Evolutionary conservation across 2,888 invertebrate species (phyloP), one percentile per base, ranked within the genome.

Genomic region (Eupeodes luniger): DNA sequence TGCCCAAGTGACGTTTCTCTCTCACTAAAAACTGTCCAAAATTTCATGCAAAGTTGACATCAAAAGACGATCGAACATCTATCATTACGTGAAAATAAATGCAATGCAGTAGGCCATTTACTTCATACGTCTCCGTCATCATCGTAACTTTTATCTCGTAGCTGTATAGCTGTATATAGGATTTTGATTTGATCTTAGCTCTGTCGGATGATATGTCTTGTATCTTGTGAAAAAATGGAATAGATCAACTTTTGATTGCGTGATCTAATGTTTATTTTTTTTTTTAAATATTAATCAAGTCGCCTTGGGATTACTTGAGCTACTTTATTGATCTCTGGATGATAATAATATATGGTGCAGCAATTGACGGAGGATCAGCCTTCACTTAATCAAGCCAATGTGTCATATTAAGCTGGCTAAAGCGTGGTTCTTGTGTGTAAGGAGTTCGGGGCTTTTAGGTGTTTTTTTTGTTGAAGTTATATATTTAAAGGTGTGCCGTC

Each of bases 41-140:
- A 61, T 74, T 84, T 77, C 84, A 87, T 87, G 87, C 84, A 87
- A 87, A 87, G 84, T 87, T 87, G 87, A 87, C 87, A 87, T 87
- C 87, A 87, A 80, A 87, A 84, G 87, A 80, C 84, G 80, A 77
- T 84, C 70, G 76, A 70, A 76, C 87, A 84, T 87, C 80, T 76
- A 84, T 87, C 86, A 86, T 82, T 86, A 79, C 82, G 78, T 79
- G 57, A 86, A 86, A 82, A 82, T 70, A 79, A 79, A 66, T 64
- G 82, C 79, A 79, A 70, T 78, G 49, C 74, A 27, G 27, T 51
- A 74, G 27, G 27, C 59, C 72, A 61, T 62, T 66, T 61, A n/a
- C 36, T 61, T 36, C n/a, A 6, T 53, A 5, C 47, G 10, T 16
- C 36, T 40, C 36, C 36, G 2, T 44, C 74, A 40, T 3, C 40